phyloP scores from a whole-genome alignment of 2,113 vertebrate species.

The Mormoops blainvillei region DNA sequence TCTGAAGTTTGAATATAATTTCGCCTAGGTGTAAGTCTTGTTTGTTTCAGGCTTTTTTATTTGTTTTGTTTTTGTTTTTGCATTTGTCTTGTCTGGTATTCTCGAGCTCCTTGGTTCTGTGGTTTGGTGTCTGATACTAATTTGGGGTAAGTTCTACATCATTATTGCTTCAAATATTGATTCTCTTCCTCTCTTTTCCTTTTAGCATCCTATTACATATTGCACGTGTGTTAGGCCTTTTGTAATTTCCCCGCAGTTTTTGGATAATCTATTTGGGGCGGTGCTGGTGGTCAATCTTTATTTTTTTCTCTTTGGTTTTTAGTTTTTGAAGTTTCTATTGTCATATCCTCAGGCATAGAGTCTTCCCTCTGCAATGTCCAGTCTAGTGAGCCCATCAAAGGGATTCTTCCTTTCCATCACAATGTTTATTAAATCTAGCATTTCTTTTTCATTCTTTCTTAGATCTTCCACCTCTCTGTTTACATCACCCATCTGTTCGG shows the following conservation, averaged over 20 bases:
- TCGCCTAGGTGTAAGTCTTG: no score
- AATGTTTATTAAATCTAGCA: not conserved
- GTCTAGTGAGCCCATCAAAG: not conserved
- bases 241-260: not conserved
- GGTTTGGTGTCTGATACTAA: not conserved
- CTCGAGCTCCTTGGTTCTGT: not conserved
- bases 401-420: not conserved
- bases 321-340: not conserved
- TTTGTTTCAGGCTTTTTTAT: no score
- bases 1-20: no score
- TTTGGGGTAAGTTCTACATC: not conserved
- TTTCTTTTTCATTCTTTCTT: not conserved
- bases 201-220: not conserved
- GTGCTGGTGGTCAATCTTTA: not conserved
- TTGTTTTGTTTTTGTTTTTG: no score
- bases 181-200: not conserved
- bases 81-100: no score
- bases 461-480: no score
- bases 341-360: not conserved
- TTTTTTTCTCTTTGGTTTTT: not conserved
- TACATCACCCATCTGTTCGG: no score
- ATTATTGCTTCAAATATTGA: not conserved
- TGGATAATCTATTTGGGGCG: not conserved
- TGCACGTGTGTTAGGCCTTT: not conserved
- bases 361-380: not conserved